Base-by-base conservation (phyloP, 1,140 invertebrate species). In the Globodera ellingtonae region DNA sequence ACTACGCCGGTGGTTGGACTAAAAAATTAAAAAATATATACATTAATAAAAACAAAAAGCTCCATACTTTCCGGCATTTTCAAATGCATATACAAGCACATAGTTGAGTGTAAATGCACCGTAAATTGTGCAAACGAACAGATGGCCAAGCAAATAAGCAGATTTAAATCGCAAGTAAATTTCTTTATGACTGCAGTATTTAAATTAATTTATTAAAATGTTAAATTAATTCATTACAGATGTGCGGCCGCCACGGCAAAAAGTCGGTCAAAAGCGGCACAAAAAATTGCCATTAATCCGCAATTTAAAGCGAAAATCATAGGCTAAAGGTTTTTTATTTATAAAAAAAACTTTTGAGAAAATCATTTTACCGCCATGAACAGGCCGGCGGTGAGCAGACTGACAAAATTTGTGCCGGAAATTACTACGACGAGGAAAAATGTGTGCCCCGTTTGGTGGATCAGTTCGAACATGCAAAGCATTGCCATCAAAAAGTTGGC, bases 401-500 rank as follows among this genome's bases (percentile, higher is more conserved):
- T 44, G 67, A 70, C 46, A 47, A 70, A 70, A 47, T 70, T 70
- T 35, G n/a, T 70, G 67, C 67, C 67, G 8, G 24, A 44, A 15
- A 70, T 18, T 13, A 70, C 67, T 0, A 70, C 67, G 9, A 47
- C 67, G 6, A 70, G 4, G 67, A 77, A 77, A 50, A 77, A 24
- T 9, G 59, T 67, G 67, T 77, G 75, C 48, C 75, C 75, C 44
- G 48, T 67, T 46, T 65, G 62, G 67, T 77, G 75, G 65, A 77
- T 21, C 46, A 77, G 21, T n/a, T 77, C 75, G 48, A 21, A 59
- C 44, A 77, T 21, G 67, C 75, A 77, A 59, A 77, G 44, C 48
- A 65, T 59, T 13, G 75, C 75, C 75, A 77, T 77, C 67, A 77
- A 47, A 66, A 67, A 77, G 48, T 77, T 77, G 59, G 75, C 75